Conservation (phyloP, 2,888 invertebrate genomes). For the Mimachlamys varia region DNA sequence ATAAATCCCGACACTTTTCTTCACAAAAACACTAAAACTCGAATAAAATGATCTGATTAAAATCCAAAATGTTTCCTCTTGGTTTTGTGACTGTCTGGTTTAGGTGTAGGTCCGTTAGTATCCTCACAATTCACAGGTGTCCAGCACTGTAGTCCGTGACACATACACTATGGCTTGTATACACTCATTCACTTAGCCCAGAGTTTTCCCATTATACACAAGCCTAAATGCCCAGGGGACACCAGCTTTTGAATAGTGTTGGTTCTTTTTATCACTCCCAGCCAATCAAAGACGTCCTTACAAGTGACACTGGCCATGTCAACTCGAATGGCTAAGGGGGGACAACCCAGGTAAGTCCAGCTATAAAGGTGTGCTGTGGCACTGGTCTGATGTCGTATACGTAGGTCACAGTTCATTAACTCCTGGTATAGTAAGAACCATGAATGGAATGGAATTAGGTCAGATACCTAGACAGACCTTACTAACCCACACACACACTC, state of each 20-base stretch:
- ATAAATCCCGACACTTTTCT: constrained; percentile 28
- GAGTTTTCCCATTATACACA: constrained; percentile 24
- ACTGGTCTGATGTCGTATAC: not conserved
- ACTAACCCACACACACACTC: not conserved
- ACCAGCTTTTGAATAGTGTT: constrained; percentile 31
- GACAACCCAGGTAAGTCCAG: constrained; percentile 14
- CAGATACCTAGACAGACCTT: not conserved
- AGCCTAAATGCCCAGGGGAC: constrained; percentile 12
- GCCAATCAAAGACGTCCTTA: constrained; percentile 36
- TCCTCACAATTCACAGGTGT: not conserved
- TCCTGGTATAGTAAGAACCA: not conserved
- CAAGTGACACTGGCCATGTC: constrained; percentile 36
- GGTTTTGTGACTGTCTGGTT: not conserved
- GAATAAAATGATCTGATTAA: not conserved
- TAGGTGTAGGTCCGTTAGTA: not conserved
- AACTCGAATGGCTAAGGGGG: constrained; percentile 2
- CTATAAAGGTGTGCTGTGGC: not conserved
- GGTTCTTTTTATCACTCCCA: constrained; percentile 31
- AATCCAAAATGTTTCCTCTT: not conserved
- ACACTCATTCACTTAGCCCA: constrained; percentile 19
- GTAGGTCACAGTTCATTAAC: not conserved
- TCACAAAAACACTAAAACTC: constrained; percentile 1
- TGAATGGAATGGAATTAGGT: constrained; percentile 19
- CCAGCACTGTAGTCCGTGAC: not conserved
- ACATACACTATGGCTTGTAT: not conserved